These are phyloP conservation scores for Trissonchulus sp. DNA, from an alignment of 2,888 invertebrate genomes.

Conservation along the genomic window DNA sequence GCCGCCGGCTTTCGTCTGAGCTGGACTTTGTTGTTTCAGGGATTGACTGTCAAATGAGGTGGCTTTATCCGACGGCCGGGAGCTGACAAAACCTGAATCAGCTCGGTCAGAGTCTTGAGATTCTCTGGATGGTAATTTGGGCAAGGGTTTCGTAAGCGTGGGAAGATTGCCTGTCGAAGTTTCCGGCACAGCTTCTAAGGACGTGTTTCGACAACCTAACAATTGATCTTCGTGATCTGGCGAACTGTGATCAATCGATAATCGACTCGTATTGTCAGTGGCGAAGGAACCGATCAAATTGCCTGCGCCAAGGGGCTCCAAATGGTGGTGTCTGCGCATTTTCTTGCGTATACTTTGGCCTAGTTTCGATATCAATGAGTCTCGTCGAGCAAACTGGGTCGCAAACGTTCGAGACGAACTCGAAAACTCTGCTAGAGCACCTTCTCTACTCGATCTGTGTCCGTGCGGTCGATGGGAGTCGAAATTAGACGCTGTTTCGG, in stretches of 20 bases:
- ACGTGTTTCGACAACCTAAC: too few relatives aligned
- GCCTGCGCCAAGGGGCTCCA: not conserved
- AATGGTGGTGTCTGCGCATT: not conserved
- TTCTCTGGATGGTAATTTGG: not conserved
- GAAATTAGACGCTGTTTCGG: too few relatives aligned
- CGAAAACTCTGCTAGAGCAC: too few relatives aligned
- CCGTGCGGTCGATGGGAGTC: too few relatives aligned
- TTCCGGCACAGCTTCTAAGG: too few relatives aligned
- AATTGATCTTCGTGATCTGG: not conserved
- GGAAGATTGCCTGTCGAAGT: too few relatives aligned
- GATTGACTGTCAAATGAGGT: not conserved
- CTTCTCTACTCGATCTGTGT: not conserved
- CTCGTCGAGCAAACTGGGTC: not conserved
- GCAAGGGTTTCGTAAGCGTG: too few relatives aligned
- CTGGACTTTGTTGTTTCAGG: not conserved
- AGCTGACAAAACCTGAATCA: not conserved
- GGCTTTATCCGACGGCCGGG: not conserved
- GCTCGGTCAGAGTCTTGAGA: not conserved
- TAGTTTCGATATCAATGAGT: not conserved
- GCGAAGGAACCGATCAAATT: too few relatives aligned
- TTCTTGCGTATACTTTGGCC: constrained; percentile 13
- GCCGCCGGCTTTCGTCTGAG: not conserved
- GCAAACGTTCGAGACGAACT: too few relatives aligned
- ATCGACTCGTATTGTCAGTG: too few relatives aligned
- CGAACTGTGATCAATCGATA: too few relatives aligned